These are phyloP conservation scores for Copidosoma aretas DNA, from an alignment of 2,888 invertebrate species.

Conservation along the genomic window DNA sequence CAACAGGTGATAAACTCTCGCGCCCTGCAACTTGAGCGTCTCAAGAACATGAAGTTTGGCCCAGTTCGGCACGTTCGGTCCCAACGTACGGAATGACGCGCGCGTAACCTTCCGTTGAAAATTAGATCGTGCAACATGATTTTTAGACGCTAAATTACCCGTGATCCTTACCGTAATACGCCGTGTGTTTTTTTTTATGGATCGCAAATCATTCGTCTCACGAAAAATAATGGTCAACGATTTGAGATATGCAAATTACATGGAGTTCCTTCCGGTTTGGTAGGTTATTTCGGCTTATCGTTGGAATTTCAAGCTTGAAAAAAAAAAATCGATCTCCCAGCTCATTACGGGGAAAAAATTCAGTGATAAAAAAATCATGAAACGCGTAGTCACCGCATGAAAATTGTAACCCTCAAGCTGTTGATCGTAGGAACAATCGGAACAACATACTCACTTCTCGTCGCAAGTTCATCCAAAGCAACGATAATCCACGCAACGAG, in stretches of 20 bases:
- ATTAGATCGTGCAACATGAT: not conserved
- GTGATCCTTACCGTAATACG: not conserved
- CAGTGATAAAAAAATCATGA: no score
- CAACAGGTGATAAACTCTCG: conserved; percentile 28
- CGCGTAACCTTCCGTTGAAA: conserved; percentile 7
- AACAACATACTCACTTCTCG: no score
- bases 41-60: conserved; percentile 30
- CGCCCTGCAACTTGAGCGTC: conserved; percentile 1
- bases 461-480: no score
- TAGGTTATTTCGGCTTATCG: conserved; percentile 37
- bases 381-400: no score
- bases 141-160: not conserved
- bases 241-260: conserved; percentile 49
- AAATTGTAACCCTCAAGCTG: no score
- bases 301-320: no score
- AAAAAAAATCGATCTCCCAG: no score
- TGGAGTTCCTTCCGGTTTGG: conserved; percentile 48
- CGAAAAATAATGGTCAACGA: conserved; percentile 49
- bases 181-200: no score
- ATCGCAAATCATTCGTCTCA: not conserved
- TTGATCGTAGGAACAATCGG: no score
- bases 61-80: not conserved
- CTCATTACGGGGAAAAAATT: no score
- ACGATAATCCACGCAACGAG: no score
- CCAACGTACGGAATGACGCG: not conserved